Evolutionary conservation across 1,140 invertebrate species (phyloP).

Genomic region (Ips typographus): DNA sequence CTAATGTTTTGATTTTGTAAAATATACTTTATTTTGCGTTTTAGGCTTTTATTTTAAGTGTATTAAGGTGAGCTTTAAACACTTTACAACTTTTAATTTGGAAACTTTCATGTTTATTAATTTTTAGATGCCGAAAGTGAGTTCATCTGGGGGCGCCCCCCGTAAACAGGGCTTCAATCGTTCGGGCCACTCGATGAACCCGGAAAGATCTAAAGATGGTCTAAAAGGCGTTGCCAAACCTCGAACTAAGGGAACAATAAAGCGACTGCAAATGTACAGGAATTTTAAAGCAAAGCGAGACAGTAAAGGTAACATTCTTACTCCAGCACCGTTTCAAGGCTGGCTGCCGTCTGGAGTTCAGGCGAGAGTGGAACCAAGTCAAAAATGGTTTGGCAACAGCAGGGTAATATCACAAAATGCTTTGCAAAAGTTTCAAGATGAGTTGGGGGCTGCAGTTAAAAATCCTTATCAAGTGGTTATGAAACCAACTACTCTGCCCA

Average conservation of each 20-base stretch:
- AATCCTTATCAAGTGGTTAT: constrained; percentile 98
- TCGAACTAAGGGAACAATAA: constrained; percentile 91
- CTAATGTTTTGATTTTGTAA: not conserved
- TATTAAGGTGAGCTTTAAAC: not conserved
- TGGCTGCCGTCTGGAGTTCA: constrained; percentile 84
- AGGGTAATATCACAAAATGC: constrained; percentile 90
- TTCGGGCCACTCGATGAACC: constrained; percentile 86
- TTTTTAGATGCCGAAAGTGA: constrained; percentile 69
- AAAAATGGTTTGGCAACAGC: constrained; percentile 97
- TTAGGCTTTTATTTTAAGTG: not conserved
- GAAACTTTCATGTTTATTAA: constrained; percentile 1
- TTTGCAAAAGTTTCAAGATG: constrained; percentile 96
- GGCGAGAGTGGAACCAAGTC: constrained; percentile 94
- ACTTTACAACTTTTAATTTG: too few species aligned
- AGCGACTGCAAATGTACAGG: constrained; percentile 95
- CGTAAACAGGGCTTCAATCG: constrained; percentile 74
- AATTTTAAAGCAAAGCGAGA: constrained; percentile 95
- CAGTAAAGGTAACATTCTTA: constrained; percentile 87
- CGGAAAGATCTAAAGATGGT: constrained; percentile 72
- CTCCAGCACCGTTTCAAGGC: constrained; percentile 87
- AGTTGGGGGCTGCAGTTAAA: constrained; percentile 89
- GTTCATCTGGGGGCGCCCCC: constrained; percentile 65
- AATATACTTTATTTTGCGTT: not conserved
- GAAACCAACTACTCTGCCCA: constrained; percentile 92
- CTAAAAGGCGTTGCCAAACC: constrained; percentile 84